Conservation (phyloP, 2,888 invertebrate genomes). For the Rotaria magnacalcarata region DNA sequence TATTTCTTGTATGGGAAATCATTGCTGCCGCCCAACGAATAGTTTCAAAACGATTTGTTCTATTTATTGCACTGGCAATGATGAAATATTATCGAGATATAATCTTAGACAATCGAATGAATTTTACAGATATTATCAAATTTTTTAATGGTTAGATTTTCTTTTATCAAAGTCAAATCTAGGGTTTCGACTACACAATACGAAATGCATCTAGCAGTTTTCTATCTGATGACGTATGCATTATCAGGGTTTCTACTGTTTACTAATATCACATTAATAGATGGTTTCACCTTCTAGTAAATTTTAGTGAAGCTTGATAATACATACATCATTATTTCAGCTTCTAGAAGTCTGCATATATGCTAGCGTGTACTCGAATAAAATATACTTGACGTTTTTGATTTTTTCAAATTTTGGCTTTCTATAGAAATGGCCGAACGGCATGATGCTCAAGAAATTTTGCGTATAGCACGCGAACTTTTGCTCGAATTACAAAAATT, state of each 20-base stretch:
- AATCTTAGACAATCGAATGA: slow-evolving; percentile 88
- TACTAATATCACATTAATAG: too few relatives aligned
- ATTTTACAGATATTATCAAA: slow-evolving; percentile 94
- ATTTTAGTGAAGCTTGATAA: too few relatives aligned
- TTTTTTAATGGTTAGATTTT: slow-evolving; percentile 80
- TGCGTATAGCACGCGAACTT: slow-evolving; percentile 77
- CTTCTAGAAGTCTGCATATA: too few relatives aligned
- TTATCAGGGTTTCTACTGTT: too few relatives aligned
- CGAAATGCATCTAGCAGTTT: too few relatives aligned
- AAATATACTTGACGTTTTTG: not conserved
- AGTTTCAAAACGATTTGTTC: slow-evolving; percentile 79
- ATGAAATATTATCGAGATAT: slow-evolving; percentile 88
- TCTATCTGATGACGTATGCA: too few relatives aligned
- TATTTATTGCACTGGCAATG: slow-evolving; percentile 84
- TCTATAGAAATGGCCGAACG: slow-evolving; percentile 89
- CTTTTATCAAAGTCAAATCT: not conserved
- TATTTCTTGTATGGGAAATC: slow-evolving; percentile 85
- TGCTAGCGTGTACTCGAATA: too few relatives aligned
- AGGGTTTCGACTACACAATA: too few relatives aligned
- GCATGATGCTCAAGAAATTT: slow-evolving; percentile 77
- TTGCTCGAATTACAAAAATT: slow-evolving; percentile 82
- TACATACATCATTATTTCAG: too few relatives aligned
- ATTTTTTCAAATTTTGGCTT: slow-evolving; percentile 45
- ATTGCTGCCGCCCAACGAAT: slow-evolving; percentile 88
- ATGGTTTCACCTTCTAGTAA: too few relatives aligned